A percentile compares a stretch with the other conserved stretches of the same genome.
These are phyloP conservation scores for Linnaemya vulpina DNA, from an alignment of 2,888 invertebrate genomes.

Conservation along the genomic window DNA sequence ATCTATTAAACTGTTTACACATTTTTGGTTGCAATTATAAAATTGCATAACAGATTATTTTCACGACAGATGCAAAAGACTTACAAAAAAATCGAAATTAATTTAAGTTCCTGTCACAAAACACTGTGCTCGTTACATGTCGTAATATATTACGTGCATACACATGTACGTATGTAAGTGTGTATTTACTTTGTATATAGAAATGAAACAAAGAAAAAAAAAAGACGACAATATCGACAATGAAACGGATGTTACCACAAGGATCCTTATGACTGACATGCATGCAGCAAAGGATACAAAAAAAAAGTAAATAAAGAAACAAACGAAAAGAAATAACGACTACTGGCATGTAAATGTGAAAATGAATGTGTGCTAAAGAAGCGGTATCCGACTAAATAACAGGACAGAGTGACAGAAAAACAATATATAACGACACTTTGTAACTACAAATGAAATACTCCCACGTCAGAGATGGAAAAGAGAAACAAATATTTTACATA, in stretches of 20 bases:
- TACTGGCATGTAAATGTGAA: not conserved
- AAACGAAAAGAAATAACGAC: constrained; percentile 19
- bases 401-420: constrained; percentile 56
- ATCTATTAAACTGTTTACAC: no score
- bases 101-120: constrained; percentile 27
- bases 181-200: not conserved
- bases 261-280: constrained; percentile 46
- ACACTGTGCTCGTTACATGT: constrained; percentile 14
- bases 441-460: constrained; percentile 21
- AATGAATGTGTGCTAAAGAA: constrained; percentile 6
- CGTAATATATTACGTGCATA: not conserved
- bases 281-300: constrained; percentile 2
- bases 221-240: constrained; percentile 52
- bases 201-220: not conserved
- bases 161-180: no score
- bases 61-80: not conserved
- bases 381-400: constrained; percentile 36
- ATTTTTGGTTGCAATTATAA: not conserved
- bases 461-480: constrained; percentile 3
- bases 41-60: not conserved
- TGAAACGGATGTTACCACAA: constrained; percentile 60
- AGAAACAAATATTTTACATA: constrained; percentile 24
- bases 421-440: constrained; percentile 42
- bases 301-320: no score
- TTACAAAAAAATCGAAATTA: constrained; percentile 13